Conservation (phyloP, 2,797 vertebrate species). For the Anas capensis region DNA sequence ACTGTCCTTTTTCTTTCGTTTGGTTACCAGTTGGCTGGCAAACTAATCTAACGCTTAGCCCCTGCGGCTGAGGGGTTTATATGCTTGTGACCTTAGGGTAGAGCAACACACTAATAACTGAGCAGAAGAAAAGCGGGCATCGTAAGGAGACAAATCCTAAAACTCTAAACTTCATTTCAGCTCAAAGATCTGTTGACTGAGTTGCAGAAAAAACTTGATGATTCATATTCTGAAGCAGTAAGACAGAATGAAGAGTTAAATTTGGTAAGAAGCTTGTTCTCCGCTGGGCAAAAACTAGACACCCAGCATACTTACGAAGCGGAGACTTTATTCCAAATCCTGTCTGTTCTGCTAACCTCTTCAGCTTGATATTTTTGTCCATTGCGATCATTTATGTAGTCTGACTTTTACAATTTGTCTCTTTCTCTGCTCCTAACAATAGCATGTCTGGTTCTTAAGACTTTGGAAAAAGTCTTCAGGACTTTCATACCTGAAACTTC, state of each 20-base stretch:
- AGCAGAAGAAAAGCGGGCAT: conserved; percentile 66
- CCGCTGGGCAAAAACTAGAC: conserved; percentile 67
- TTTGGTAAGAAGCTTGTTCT: conserved; percentile 92
- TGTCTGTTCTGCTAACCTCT: conserved; percentile 80
- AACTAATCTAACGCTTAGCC: conserved; percentile 58
- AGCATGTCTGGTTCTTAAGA: conserved; percentile 76
- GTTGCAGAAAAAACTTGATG: conserved; percentile 99
- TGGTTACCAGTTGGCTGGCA: conserved; percentile 54
- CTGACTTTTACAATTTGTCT: conserved; percentile 74
- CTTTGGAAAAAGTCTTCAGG: background rate
- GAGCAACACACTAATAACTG: conserved; percentile 50
- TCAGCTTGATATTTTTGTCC: conserved; percentile 77
- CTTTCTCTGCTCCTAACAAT: conserved; percentile 80
- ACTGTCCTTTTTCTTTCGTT: conserved; percentile 3
- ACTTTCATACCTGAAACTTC: conserved; percentile 65
- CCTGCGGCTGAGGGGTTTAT: conserved; percentile 33
- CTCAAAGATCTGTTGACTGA: conserved; percentile 99
- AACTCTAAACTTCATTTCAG: conserved; percentile 97
- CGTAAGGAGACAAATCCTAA: conserved; percentile 79
- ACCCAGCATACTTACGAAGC: conserved; percentile 59
- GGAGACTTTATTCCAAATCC: conserved; percentile 73
- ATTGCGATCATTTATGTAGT: conserved; percentile 71
- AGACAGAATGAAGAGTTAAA: conserved; percentile 99
- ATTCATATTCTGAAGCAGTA: conserved; percentile 98
- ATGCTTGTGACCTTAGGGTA: conserved; percentile 63